Evolutionary conservation across 53 echinoderm and acorn worm species (phyloP).

Genomic region (Pentamera pediparva): DNA sequence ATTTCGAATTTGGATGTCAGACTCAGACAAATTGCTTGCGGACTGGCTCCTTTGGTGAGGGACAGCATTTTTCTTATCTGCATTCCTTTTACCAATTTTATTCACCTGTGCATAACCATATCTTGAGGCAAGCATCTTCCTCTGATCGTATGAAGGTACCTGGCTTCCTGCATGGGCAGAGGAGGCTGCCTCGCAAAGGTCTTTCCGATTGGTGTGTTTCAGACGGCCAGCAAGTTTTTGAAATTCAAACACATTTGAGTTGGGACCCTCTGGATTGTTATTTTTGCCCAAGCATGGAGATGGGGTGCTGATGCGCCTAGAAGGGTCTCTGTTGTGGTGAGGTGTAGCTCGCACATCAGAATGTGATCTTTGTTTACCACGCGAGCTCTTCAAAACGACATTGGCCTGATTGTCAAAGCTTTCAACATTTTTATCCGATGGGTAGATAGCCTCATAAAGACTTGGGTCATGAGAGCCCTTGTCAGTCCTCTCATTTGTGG

Average conservation of each 20-base stretch:
- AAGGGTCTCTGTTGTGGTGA: neutral
- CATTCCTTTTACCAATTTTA: neutral
- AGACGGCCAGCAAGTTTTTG: slow-evolving; percentile 14
- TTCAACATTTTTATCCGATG: neutral
- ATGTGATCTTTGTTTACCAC: neutral
- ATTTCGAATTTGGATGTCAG: too few relatives aligned
- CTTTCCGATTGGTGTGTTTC: slow-evolving; percentile 13
- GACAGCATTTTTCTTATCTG: neutral
- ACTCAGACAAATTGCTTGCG: neutral
- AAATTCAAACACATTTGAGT: neutral
- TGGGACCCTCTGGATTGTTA: neutral
- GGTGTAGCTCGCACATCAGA: slow-evolving; percentile 12
- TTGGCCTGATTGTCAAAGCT: slow-evolving; percentile 1
- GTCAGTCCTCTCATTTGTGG: too few relatives aligned
- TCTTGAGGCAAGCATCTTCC: neutral
- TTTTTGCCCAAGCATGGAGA: neutral
- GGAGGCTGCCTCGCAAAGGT: neutral
- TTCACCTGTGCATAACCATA: neutral
- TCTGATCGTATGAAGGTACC: neutral
- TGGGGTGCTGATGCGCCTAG: neutral
- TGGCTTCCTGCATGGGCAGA: neutral
- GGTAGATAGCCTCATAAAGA: neutral
- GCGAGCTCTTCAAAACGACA: neutral
- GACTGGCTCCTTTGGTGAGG: neutral
- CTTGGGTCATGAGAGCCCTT: neutral